A percentile compares a stretch with the other conserved stretches of the same genome.
Evolutionary conservation across 2,888 invertebrate species (phyloP).

Genomic region (Nymphalis urticae): DNA sequence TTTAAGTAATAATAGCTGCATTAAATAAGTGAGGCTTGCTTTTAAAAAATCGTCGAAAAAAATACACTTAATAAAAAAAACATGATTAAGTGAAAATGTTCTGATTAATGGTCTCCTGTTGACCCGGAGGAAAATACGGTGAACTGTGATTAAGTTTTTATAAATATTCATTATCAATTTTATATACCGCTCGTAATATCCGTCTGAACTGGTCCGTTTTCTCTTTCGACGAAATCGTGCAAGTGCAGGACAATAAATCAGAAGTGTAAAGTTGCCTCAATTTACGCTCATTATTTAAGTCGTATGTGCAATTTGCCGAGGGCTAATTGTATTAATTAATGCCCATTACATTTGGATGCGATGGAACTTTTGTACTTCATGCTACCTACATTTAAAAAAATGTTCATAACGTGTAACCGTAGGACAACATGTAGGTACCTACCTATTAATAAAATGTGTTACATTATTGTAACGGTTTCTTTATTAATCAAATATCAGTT

Average conservation of each 20-base stretch:
- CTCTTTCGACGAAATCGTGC: conserved; percentile 79
- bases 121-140: conserved; percentile 66
- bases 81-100: conserved; percentile 72
- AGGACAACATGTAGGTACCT: conserved; percentile 43
- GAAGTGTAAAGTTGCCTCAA: conserved; percentile 80
- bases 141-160: conserved; percentile 75
- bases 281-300: conserved; percentile 79
- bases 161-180: conserved; percentile 80
- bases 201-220: conserved; percentile 77
- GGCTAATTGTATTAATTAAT: conserved; percentile 81
- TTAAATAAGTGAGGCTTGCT: conserved; percentile 22
- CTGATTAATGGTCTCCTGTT: conserved; percentile 72
- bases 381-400: conserved; percentile 51
- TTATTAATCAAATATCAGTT: not conserved
- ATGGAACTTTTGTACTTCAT: conserved; percentile 60
- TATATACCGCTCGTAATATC: conserved; percentile 74
- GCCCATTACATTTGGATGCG: conserved; percentile 74
- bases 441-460: conserved; percentile 32
- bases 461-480: not conserved
- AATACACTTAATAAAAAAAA: conserved; percentile 48
- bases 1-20: not conserved
- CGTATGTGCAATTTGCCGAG: conserved; percentile 77
- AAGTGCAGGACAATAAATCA: conserved; percentile 80
- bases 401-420: conserved; percentile 45
- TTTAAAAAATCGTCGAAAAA: conserved; percentile 18